Base-by-base conservation (phyloP, 2,797 vertebrate species). In the Acipenser ruthenus region DNA sequence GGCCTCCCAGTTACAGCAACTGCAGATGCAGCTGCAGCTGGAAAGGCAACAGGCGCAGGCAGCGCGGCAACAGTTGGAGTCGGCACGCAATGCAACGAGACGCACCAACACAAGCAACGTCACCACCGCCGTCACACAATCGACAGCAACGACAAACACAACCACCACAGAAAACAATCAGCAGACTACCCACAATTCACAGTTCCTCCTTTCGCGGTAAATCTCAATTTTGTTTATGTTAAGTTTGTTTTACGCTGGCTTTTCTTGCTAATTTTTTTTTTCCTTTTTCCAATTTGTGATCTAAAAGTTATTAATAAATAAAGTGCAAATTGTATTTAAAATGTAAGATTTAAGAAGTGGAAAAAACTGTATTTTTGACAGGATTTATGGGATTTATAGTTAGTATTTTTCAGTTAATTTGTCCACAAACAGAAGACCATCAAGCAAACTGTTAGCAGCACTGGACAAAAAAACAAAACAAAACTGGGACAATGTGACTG, bases 11-110 rank as follows among this genome's bases (percentile, higher is more conserved):
- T 89, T 98, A 79, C 96, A 99, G 81, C 96, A 99, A 81, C 86
- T 98, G 81, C 96, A 99, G 86, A 98, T 99, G 97, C 97, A 99
- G 76, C 90, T 98, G 87, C 95, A 99, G 89, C 74, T 99, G 68
- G 97, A 99, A 75, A 82, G 95, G 64, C 97, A 98, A 69, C 97
- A 98, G 65, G 95, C 97, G 0, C 96, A 99, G 85, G 96, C 95
- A 0, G 95, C 88, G 95, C 88, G 95, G 3, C 96, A 99, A 75
- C 96, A 98, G 55, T 91, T 94, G 85, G 96, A 98, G 86, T 93
- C 94, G 0, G 94, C 94, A 1, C 93, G 95, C 64, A 96, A 94
- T 7, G 90, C 94, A 2, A 92, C 92, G 1, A 88, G 96, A 6
- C 82, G 93, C 79, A 91, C 93, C 75, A 96, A 96, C 86, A 90